A percentile compares a stretch with the other conserved stretches of the same genome.
Evolutionary conservation across 1,140 invertebrate species (phyloP).

Genomic region (Hermatobates lingyangjiaoensis): DNA sequence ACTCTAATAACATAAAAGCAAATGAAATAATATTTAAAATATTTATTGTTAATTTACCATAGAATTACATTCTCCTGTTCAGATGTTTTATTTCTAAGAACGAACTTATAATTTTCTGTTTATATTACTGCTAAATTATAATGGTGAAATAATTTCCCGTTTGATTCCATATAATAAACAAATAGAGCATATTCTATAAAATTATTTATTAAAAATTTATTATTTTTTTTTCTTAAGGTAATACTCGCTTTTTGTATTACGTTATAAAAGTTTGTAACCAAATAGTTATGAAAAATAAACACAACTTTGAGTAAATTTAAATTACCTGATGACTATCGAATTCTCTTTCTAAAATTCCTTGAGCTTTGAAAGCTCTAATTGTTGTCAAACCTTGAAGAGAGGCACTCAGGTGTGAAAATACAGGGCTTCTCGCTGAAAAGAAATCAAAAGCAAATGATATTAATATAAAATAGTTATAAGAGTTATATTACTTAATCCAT

Average conservation of each 20-base stretch:
- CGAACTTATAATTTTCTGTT: too few species aligned
- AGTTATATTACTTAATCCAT: too few species aligned
- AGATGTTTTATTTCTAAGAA: too few species aligned
- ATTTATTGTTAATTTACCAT: too few species aligned
- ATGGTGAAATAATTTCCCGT: too few species aligned
- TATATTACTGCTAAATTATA: too few species aligned
- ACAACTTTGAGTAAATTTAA: neutral
- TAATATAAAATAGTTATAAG: too few species aligned
- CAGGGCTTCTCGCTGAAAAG: conserved; percentile 48
- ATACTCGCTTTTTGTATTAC: neutral
- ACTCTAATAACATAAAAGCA: too few species aligned
- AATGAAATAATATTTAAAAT: too few species aligned
- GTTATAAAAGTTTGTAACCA: neutral
- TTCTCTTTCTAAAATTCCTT: conserved; percentile 57
- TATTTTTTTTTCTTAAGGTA: neutral
- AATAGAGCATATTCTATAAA: neutral
- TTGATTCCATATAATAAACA: neutral
- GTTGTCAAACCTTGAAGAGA: conserved; percentile 75
- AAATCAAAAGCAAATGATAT: too few species aligned
- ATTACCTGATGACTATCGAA: conserved; percentile 56
- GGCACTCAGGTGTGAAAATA: conserved; percentile 73
- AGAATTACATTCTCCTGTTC: too few species aligned
- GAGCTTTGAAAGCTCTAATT: conserved; percentile 64
- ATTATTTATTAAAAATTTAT: neutral
- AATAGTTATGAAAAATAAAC: too few species aligned